A percentile compares a stretch with the other conserved stretches of the same genome.
These are phyloP conservation scores for Micromesistius poutassou DNA, from an alignment of 2,797 vertebrate genomes.

Conservation along the genomic window DNA sequence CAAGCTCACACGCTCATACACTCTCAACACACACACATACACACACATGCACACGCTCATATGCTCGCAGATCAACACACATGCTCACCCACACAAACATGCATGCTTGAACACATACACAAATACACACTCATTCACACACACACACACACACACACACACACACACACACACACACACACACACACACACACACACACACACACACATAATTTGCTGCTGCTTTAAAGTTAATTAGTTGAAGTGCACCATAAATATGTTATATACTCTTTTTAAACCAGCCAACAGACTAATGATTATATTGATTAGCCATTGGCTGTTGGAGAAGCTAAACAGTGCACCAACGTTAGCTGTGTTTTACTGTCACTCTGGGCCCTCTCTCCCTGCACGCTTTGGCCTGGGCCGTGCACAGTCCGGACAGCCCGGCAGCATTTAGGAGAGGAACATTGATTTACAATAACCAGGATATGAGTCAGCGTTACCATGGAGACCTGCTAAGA, in stretches of 20 bases:
- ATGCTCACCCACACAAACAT: too few species aligned
- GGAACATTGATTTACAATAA: slow-evolving; percentile 15
- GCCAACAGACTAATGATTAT: neutral
- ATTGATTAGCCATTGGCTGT: neutral
- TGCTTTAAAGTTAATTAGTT: slow-evolving; percentile 1
- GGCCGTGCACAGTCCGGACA: neutral
- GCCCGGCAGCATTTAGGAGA: neutral
- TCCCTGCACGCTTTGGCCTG: too few species aligned
- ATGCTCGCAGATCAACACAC: too few species aligned
- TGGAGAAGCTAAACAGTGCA: neutral
- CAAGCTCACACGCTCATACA: neutral
- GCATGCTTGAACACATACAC: too few species aligned
- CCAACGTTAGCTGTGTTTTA: neutral
- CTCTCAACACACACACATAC: neutral
- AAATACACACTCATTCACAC: neutral
- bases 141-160: neutral
- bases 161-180: neutral
- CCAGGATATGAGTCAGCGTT: slow-evolving; percentile 52
- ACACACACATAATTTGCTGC: neutral
- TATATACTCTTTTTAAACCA: neutral
- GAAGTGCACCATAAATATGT: neutral
- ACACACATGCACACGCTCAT: too few species aligned
- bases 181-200: too few species aligned
- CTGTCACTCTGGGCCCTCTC: neutral
- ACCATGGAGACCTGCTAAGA: slow-evolving; percentile 40